phyloP scores from a whole-genome alignment of 2,797 vertebrate species.

The Odontamblyopus rebecca region DNA sequence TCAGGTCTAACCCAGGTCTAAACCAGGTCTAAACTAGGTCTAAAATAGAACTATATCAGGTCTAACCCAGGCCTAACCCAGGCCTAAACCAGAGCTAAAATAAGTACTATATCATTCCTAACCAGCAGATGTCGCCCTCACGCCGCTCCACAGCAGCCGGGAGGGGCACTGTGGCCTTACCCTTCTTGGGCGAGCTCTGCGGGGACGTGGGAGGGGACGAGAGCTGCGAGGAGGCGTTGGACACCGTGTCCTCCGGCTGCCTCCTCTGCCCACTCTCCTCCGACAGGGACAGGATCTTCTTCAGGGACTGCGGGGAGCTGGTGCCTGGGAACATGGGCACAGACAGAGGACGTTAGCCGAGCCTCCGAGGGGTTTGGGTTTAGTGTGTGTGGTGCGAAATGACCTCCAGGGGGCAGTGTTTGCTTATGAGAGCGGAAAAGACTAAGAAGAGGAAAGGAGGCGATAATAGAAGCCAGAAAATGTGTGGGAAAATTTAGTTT shows the following conservation, averaged over 20 bases:
- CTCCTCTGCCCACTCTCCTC: conserved; percentile 92
- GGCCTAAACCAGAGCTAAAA: no score
- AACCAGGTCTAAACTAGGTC: no score
- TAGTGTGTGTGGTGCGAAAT: conserved; percentile 15
- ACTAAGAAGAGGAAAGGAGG: conserved; percentile 15
- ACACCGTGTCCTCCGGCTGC: conserved; percentile 87
- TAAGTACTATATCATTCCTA: no score
- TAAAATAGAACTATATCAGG: no score
- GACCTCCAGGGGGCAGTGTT: conserved; percentile 60
- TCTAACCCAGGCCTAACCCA: no score
- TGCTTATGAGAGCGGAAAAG: conserved; percentile 9
- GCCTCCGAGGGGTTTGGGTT: conserved; percentile 7
- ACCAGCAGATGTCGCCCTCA: conserved; percentile 59
- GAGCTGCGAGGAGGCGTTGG: conserved; percentile 90
- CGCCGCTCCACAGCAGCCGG: conserved; percentile 4
- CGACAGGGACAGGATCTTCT: conserved; percentile 97
- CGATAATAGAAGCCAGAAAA: not conserved
- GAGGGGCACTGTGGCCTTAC: conserved; percentile 70
- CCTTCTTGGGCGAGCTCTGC: conserved; percentile 97
- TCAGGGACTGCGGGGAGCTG: conserved; percentile 96
- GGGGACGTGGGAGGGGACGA: conserved; percentile 96
- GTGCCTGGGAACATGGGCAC: conserved; percentile 80
- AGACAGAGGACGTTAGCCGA: conserved; percentile 52
- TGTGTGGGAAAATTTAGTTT: not conserved
- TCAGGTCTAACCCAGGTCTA: no score